These are phyloP conservation scores for Acanthosepion pharaonis DNA, from an alignment of 2,888 invertebrate genomes.

Conservation along the genomic window DNA sequence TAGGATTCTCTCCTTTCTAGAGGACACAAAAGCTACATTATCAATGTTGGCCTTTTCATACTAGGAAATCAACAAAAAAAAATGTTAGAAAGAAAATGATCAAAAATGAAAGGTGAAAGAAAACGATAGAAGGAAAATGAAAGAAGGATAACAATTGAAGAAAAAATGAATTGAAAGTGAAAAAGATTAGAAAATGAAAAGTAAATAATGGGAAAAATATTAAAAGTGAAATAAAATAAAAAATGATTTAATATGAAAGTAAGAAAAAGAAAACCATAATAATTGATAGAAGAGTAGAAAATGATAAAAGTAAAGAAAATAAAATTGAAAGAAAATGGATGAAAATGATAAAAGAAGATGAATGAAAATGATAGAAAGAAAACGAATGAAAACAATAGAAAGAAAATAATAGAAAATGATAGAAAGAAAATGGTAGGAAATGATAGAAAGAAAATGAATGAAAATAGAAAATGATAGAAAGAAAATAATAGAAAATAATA, in stretches of 20 bases:
- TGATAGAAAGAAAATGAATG: neutral
- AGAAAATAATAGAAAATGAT: neutral
- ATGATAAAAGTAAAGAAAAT: neutral
- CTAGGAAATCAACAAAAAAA: neutral
- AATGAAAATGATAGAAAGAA: too few relatives aligned
- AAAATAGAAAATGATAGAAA: too few relatives aligned
- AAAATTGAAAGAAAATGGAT: too few relatives aligned
- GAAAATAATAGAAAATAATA: neutral
- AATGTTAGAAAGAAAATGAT: neutral
- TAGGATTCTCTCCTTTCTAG: slow-evolving; percentile 7
- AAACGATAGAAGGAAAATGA: neutral
- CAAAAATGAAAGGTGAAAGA: neutral
- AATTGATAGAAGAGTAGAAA: neutral
- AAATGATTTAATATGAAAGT: neutral
- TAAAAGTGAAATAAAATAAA: neutral
- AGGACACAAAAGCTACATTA: neutral
- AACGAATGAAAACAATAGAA: too few relatives aligned
- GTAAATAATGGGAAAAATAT: too few relatives aligned
- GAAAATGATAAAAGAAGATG: too few relatives aligned
- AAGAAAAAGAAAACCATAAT: neutral
- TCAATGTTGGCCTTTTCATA: neutral
- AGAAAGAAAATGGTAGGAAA: too few relatives aligned
- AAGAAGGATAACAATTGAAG: neutral
- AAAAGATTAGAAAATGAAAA: neutral
- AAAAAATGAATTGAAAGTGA: neutral